A percentile compares a stretch with the other conserved stretches of the same genome.
Conservation (phyloP, 2,888 invertebrate species). For the Sphinx pinastri region DNA sequence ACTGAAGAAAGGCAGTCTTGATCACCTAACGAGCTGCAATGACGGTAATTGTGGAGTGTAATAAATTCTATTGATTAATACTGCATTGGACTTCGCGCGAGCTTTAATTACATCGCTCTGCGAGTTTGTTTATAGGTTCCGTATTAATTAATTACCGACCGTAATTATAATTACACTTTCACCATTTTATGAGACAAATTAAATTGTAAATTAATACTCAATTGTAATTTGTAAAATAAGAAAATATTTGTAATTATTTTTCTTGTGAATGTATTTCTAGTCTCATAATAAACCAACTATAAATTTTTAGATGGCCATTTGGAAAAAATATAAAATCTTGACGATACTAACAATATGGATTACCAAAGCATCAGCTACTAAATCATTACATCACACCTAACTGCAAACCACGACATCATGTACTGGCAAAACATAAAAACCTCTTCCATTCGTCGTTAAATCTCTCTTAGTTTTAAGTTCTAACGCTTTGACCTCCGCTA, state of each 20-base stretch:
- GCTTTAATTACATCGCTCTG: slow-evolving; percentile 22
- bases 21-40: slow-evolving; percentile 11
- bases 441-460: neutral
- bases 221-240: too few relatives aligned
- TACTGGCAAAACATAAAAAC: neutral
- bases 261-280: too few relatives aligned
- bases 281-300: too few relatives aligned
- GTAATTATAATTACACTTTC: neutral
- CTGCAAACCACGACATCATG: neutral
- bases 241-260: too few relatives aligned
- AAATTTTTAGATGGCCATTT: too few relatives aligned
- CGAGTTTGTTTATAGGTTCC: neutral
- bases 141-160: neutral
- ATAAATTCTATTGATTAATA: slow-evolving; percentile 15
- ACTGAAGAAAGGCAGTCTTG: slow-evolving; percentile 9
- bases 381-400: neutral
- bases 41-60: slow-evolving; percentile 1
- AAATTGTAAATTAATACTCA: too few relatives aligned
- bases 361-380: neutral
- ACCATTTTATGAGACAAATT: neutral
- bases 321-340: too few relatives aligned
- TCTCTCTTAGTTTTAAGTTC: too few relatives aligned
- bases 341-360: neutral
- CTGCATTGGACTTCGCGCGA: neutral
- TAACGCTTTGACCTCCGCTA: neutral